Percentiles rank a stretch among this genome's conserved stretches.
These are phyloP conservation scores for Drosophila mettleri DNA, from an alignment of 2,888 invertebrate species.

Conservation along the genomic window DNA sequence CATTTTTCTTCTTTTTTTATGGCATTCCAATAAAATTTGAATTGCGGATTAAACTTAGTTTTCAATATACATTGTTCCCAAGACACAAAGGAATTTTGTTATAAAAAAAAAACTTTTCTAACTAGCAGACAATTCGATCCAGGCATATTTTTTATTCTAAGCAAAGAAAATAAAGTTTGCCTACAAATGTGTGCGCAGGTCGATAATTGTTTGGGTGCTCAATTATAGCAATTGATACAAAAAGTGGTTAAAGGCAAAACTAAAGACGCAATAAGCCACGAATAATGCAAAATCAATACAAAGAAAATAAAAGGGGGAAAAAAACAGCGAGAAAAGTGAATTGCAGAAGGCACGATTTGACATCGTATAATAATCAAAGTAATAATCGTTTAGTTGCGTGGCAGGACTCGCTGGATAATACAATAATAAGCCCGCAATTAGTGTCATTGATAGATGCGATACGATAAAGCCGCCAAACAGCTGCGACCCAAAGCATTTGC, in stretches of 20 bases:
- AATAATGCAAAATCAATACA: slow-evolving; percentile 57
- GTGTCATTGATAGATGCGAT: slow-evolving; percentile 66
- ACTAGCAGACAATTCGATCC: not conserved
- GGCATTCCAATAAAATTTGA: not conserved
- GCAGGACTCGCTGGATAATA: slow-evolving; percentile 16
- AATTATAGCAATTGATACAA: slow-evolving; percentile 9
- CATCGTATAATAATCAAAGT: slow-evolving; percentile 23
- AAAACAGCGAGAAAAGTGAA: slow-evolving; percentile 20
- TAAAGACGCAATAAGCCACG: slow-evolving; percentile 8
- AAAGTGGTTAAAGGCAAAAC: slow-evolving; percentile 1
- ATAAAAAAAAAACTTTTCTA: not conserved
- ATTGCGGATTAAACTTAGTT: no score
- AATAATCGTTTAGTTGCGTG: slow-evolving; percentile 73
- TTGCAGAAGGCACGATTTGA: slow-evolving; percentile 22
- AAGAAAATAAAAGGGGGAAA: not conserved
- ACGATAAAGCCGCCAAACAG: slow-evolving; percentile 41
- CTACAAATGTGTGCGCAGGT: not conserved
- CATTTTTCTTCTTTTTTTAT: not conserved
- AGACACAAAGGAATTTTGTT: not conserved
- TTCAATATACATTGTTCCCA: not conserved
- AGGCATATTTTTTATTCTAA: not conserved
- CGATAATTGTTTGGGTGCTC: slow-evolving; percentile 6
- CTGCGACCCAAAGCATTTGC: slow-evolving; percentile 31
- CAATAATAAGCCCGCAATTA: slow-evolving; percentile 72
- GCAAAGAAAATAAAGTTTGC: not conserved